Base-by-base conservation (phyloP, 2,888 invertebrate genomes). In the Phania funesta region DNA sequence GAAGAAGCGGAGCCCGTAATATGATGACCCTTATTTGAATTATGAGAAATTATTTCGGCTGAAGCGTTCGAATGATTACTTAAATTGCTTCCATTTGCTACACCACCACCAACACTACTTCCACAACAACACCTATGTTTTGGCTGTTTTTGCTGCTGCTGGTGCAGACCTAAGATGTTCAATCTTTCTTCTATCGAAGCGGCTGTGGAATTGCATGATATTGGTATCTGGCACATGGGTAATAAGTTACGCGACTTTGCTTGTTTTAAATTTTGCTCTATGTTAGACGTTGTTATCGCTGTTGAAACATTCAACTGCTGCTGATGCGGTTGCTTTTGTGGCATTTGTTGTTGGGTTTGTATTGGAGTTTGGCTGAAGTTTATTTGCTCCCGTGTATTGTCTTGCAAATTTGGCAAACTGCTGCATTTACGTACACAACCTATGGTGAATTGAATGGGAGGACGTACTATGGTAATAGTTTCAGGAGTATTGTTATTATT, bases 371-470 rank as follows among this genome's bases (percentile, higher is more conserved):
- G 82, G 68, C 78, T 78, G 46, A 60, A 70, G 41, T 35, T 78
- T 70, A 82, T 48, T 58, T 74, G 70, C 46, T 82, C 82, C 9
- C 65, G 64, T 35, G 24, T 35, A n/a, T 18, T 50, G 50, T 74
- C 77, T 16, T 52, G 60, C 80, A 95, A 92, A 91, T 96, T 95
- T 83, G 96, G 96, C 92, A 96, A 93, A 91, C 96, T 96, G 91
- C 94, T 95, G 91, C 96, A 95, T 92, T 95, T 95, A 79, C 92
- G 93, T 85, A 92, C 93, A 86, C 91, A 93, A 91, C 91, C 78
- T 11, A 58, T 32, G 26, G 29, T 22, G 13, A 90, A 87, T 84
- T 94, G 93, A 60, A 83, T 62, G 20, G 78, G 44, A 26, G 80
- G 85, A 38, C 76, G 86, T 83, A 75, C 75, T 29, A 84, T 80